Percentiles rank a stretch among this genome's conserved stretches.
phyloP scores from a whole-genome alignment of 2,888 invertebrate genomes.

The Dinocampus coccinellae region DNA sequence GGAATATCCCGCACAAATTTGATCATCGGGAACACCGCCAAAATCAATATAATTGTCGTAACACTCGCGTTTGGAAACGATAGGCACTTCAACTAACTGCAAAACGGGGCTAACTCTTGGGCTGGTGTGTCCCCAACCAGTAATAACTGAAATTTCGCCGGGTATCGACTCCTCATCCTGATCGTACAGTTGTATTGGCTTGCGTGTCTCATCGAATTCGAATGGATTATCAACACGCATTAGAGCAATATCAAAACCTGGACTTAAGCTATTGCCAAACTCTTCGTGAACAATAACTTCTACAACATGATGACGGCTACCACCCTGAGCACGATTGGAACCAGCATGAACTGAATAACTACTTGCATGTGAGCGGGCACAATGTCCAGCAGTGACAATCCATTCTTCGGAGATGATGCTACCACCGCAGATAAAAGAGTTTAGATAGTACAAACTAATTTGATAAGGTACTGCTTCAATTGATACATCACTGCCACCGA shows the following conservation, averaged over 20 bases:
- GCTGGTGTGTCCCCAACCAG: slow-evolving; percentile 37
- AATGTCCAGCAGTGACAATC: slow-evolving; percentile 74
- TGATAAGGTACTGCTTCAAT: slow-evolving; percentile 71
- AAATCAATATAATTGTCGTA: slow-evolving; percentile 49
- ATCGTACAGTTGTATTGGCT: slow-evolving; percentile 20
- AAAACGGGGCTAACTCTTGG: slow-evolving; percentile 51
- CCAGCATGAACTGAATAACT: slow-evolving; percentile 70
- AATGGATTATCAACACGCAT: slow-evolving; percentile 67
- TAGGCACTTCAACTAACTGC: slow-evolving; percentile 72
- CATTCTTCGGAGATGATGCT: slow-evolving; percentile 70
- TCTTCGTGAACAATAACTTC: slow-evolving; percentile 71
- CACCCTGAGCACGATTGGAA: slow-evolving; percentile 70
- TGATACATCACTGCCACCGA: slow-evolving; percentile 70
- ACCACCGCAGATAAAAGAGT: slow-evolving; percentile 72
- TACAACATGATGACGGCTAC: slow-evolving; percentile 69
- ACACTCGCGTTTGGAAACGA: slow-evolving; percentile 71
- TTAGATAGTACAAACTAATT: slow-evolving; percentile 66
- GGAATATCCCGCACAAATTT: slow-evolving; percentile 73
- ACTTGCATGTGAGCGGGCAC: no score
- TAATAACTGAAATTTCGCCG: slow-evolving; percentile 3
- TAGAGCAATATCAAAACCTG: slow-evolving; percentile 72
- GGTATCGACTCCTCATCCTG: not conserved
- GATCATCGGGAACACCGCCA: slow-evolving; percentile 55
- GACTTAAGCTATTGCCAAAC: slow-evolving; percentile 68
- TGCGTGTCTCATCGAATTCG: slow-evolving; percentile 14